Conservation (phyloP, 2,888 invertebrate species). For the Drosophila kanekoi region DNA sequence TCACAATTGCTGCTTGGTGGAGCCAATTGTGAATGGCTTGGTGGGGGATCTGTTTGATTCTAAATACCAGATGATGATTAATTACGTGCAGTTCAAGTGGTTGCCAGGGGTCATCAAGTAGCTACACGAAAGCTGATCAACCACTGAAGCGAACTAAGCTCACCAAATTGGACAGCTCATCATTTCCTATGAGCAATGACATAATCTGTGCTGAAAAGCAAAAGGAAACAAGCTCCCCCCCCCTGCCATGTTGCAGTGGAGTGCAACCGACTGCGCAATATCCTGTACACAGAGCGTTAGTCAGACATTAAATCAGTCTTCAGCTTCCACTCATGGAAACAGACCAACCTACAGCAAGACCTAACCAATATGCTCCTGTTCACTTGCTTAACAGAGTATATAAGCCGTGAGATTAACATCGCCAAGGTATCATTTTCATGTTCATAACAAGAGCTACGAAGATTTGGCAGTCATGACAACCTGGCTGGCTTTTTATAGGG, state of each 20-base stretch:
- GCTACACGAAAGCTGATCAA: slow-evolving; percentile 30
- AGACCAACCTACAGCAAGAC: neutral
- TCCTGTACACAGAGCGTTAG: neutral
- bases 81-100: slow-evolving; percentile 61
- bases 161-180: slow-evolving; percentile 44
- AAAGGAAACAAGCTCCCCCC: neutral
- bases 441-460: slow-evolving; percentile 26
- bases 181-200: slow-evolving; percentile 58
- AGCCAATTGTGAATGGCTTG: slow-evolving; percentile 19
- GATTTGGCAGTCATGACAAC: slow-evolving; percentile 65
- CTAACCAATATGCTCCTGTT: neutral
- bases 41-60: slow-evolving; percentile 57
- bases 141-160: slow-evolving; percentile 66
- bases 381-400: neutral
- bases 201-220: slow-evolving; percentile 53
- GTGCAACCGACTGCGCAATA: neutral
- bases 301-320: too few species aligned
- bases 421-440: slow-evolving; percentile 60
- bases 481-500: slow-evolving; percentile 34
- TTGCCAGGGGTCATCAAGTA: slow-evolving; percentile 21
- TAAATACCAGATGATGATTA: slow-evolving; percentile 69
- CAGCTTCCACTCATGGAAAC: too few species aligned
- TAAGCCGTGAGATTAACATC: slow-evolving; percentile 62
- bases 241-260: neutral
- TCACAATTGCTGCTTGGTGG: slow-evolving; percentile 44